A percentile compares a stretch with the other conserved stretches of the same genome.
phyloP scores from a whole-genome alignment of 2,888 invertebrate genomes.

The Nomada ferruginata region DNA sequence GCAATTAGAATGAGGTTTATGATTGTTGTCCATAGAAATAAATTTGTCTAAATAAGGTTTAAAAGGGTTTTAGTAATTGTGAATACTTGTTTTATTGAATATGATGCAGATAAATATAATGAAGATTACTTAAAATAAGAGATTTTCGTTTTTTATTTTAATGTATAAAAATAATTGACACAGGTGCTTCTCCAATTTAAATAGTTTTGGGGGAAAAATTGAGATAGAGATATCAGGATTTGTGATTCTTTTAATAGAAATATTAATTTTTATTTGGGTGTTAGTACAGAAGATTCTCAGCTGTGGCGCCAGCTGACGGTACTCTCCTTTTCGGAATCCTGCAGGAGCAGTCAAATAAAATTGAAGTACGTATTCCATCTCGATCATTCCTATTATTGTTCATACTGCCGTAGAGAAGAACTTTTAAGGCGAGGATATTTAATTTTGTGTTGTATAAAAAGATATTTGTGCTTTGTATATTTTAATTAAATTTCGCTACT shows the following conservation, averaged over 20 bases:
- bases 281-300: slow-evolving; percentile 56
- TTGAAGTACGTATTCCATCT: background rate
- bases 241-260: background rate
- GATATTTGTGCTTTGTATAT: too few relatives aligned
- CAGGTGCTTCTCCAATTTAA: too few relatives aligned
- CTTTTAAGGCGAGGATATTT: background rate
- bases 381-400: background rate
- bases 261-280: slow-evolving; percentile 7
- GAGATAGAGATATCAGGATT: too few relatives aligned
- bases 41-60: too few relatives aligned
- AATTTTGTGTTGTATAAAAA: background rate
- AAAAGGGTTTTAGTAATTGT: too few relatives aligned
- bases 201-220: too few relatives aligned
- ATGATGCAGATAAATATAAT: too few relatives aligned
- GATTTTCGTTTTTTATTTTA: background rate
- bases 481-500: too few relatives aligned
- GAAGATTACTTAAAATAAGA: background rate
- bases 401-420: background rate
- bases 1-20: too few relatives aligned
- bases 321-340: slow-evolving; percentile 20
- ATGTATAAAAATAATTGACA: too few relatives aligned
- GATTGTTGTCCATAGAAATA: too few relatives aligned
- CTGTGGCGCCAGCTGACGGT: slow-evolving; percentile 69
- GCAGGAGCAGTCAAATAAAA: background rate
- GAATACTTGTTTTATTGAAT: too few relatives aligned